These are phyloP conservation scores for Leucozona laternaria DNA, from an alignment of 2,888 invertebrate genomes.

Conservation along the genomic window DNA sequence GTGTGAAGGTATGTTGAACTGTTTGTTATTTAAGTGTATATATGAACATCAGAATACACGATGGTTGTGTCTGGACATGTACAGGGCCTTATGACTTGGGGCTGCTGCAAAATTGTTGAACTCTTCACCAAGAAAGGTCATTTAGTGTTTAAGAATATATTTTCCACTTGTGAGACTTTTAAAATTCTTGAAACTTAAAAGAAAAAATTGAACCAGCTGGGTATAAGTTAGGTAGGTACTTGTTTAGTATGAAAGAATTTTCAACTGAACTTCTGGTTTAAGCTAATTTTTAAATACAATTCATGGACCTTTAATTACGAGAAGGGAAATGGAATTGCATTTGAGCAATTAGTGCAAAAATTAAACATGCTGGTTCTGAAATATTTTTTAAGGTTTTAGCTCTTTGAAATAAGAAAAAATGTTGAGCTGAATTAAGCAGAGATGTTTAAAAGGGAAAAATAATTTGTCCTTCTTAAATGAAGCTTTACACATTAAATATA, in stretches of 20 bases:
- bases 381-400: neutral
- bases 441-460: neutral
- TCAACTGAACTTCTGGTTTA: slow-evolving; percentile 13
- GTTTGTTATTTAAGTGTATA: slow-evolving; percentile 1
- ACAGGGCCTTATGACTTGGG: neutral
- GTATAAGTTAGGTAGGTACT: neutral
- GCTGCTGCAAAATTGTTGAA: slow-evolving; percentile 36
- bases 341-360: neutral
- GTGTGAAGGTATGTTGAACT: slow-evolving; percentile 87
- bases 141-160: slow-evolving; percentile 42
- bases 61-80: slow-evolving; percentile 11
- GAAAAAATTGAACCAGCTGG: neutral
- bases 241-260: slow-evolving; percentile 8
- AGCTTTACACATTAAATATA: too few species aligned
- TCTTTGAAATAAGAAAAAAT: neutral
- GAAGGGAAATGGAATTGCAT: neutral
- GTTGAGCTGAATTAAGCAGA: neutral
- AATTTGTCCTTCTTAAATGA: too few species aligned
- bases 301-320: neutral
- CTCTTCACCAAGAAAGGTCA: slow-evolving; percentile 53
- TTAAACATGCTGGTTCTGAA: neutral
- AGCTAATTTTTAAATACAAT: neutral
- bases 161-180: slow-evolving; percentile 50
- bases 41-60: neutral
- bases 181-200: slow-evolving; percentile 31